Base-by-base conservation (phyloP, 2,797 vertebrate species). In the Acrossocheilus wenchowensis region DNA sequence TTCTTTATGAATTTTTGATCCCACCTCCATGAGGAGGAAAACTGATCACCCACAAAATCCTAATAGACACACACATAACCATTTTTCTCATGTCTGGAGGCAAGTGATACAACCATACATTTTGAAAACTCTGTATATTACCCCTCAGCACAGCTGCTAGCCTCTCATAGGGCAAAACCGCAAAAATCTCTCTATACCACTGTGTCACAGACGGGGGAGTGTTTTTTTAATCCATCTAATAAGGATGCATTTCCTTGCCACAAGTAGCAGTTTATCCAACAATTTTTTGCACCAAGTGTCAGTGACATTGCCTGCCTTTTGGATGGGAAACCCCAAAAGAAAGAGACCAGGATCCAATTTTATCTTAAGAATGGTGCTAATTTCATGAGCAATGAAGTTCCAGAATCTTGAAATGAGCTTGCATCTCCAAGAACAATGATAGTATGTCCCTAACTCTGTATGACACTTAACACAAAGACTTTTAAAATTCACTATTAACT, bases 221-320 rank as follows among this genome's bases (percentile, higher is more conserved):
- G 41, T 43, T 43, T 43, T 9, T 43, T 9, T 43, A 2, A 43
- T 43, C 39, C 10, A 78, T n/a, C 30, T 54, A 14, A 23, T 23
- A 23, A 78, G 74, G 50, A 78, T 78, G 50, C 50, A 57, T 8
- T 57, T 39, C 34, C 75, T 78, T 39, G 21, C 75, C 19, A n/a
- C 34, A 60, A 78, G 34, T 4, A 78, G 21, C 54, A 60, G 1
- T 62, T 62, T 78, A 41, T 78, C 54, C 6, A 60, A 15, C 34
- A 78, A 6, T 60, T 4, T 60, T 10, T 36, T 78, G 23, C 23
- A 0, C 60, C 12, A 21, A 78, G 21, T 43, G 12, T 26, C 21
- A 5, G 17, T 62, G 54, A n/a, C 30, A 17, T 41, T 60, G 36
- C 77, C 54, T 62, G 36, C 5, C 23, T 30, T 30, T 62, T 45